Percentiles rank a stretch among this genome's conserved stretches.
Conservation (phyloP, 2,113 vertebrate species). For the Neotragus pygmaeus region DNA sequence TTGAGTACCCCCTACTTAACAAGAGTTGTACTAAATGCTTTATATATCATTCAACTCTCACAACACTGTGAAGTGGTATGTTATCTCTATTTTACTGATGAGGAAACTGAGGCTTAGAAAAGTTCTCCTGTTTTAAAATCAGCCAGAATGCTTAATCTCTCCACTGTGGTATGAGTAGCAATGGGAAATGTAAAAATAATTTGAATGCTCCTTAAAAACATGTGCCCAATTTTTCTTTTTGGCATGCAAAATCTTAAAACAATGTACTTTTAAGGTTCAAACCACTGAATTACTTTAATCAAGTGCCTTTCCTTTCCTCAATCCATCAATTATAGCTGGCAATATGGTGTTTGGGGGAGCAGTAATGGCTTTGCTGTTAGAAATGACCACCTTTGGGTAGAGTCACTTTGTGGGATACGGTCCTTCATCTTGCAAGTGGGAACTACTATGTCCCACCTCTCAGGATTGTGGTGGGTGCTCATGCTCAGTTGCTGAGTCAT, state of each 20-base stretch:
- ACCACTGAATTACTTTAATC: conserved; percentile 29
- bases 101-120: conserved; percentile 3
- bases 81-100: not conserved
- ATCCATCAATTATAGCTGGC: not conserved
- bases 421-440: not conserved
- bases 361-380: not conserved
- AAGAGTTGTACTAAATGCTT: not conserved
- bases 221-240: conserved; percentile 2
- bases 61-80: not conserved
- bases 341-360: not conserved
- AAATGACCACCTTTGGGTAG: not conserved
- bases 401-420: not conserved
- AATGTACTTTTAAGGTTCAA: not conserved
- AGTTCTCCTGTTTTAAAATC: not conserved
- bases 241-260: not conserved
- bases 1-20: not conserved
- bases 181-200: not conserved
- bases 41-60: not conserved
- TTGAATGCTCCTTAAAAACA: not conserved
- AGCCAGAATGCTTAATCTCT: not conserved
- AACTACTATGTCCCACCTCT: not conserved
- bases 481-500: not conserved
- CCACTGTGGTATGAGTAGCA: not conserved
- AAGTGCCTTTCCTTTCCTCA: not conserved
- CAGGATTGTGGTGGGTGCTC: not conserved